Base-by-base conservation (phyloP, 1,140 invertebrate genomes). In the Forficula auricularia region DNA sequence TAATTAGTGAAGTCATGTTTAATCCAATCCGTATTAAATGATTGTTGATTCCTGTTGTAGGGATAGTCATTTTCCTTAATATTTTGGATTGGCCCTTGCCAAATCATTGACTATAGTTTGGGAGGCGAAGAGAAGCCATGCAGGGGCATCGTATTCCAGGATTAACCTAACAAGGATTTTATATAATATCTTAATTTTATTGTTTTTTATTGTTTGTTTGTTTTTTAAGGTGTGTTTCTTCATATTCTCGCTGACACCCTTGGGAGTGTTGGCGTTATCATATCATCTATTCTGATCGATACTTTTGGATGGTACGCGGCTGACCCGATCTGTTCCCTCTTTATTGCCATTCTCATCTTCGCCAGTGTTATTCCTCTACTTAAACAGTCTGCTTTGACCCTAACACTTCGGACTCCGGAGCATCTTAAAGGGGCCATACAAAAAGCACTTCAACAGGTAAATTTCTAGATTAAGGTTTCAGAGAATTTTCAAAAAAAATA, bases 171-270 rank as follows among this genome's bases (percentile, higher is more conserved):
- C n/a, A n/a, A n/a, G n/a, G n/a, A n/a, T n/a, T n/a, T n/a, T n/a
- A n/a, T n/a, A n/a, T n/a, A n/a, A n/a, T n/a, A n/a, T n/a, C n/a
- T n/a, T n/a, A n/a, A n/a, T n/a, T n/a, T n/a, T n/a, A n/a, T n/a
- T n/a, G n/a, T n/a, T n/a, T n/a, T n/a, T n/a, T n/a, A n/a, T n/a
- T n/a, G n/a, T n/a, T n/a, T n/a, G n/a, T n/a, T n/a, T n/a, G n/a
- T 4, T 52, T 34, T 58, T 50, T 35, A 51, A 72, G 72, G 73
- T 49, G 71, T 75, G 3, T 75, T 72, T 57, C 60, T 76, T 1
- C 73, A 75, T 51, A 65, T 75, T 31, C 48, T 75, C 19, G 73
- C 73, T 8, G 73, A 75, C 53, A 75, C 73, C 2, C 53, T 76
- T 35, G 72, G 73, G 15, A 71, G 68, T 52, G 66, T 75, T 16